Percentiles rank a stretch among this genome's conserved stretches.
phyloP scores from a whole-genome alignment of 2,888 invertebrate species.

The Nezara viridula region DNA sequence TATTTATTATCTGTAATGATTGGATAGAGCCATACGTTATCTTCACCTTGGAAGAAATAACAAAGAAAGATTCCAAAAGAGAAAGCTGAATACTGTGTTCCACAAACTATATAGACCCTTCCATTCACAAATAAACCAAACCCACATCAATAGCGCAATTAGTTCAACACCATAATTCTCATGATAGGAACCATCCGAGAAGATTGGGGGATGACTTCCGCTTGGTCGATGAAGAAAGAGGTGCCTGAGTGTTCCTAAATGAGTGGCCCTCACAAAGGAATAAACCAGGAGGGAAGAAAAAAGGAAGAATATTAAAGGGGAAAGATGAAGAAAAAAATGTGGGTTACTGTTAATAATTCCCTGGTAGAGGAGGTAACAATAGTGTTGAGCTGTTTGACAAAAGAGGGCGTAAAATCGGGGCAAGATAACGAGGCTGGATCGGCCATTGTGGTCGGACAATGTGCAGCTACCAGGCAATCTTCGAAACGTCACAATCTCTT shows the following conservation, averaged over 20 bases:
- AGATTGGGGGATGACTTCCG: neutral
- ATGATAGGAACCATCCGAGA: neutral
- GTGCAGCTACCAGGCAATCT: neutral
- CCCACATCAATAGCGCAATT: neutral
- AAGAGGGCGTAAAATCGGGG: constrained; percentile 46
- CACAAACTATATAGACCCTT: neutral
- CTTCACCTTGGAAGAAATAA: neutral
- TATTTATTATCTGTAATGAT: too few species aligned
- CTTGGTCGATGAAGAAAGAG: neutral
- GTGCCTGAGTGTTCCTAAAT: constrained; percentile 24
- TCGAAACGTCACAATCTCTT: constrained; percentile 28
- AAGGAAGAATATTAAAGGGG: neutral
- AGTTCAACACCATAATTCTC: constrained; percentile 10
- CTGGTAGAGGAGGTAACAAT: constrained; percentile 4
- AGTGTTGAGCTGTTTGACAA: constrained; percentile 34
- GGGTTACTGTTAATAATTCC: constrained; percentile 42
- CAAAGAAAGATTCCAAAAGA: neutral
- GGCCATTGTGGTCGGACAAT: constrained; percentile 31
- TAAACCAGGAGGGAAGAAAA: neutral
- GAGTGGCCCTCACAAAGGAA: constrained; percentile 16
- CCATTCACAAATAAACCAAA: neutral
- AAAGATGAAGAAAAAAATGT: constrained; percentile 30
- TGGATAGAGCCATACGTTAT: neutral
- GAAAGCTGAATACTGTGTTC: neutral
- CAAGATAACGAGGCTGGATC: constrained; percentile 42